phyloP scores from a whole-genome alignment of 2,113 vertebrate genomes.

The Leptocoma aspasia region DNA sequence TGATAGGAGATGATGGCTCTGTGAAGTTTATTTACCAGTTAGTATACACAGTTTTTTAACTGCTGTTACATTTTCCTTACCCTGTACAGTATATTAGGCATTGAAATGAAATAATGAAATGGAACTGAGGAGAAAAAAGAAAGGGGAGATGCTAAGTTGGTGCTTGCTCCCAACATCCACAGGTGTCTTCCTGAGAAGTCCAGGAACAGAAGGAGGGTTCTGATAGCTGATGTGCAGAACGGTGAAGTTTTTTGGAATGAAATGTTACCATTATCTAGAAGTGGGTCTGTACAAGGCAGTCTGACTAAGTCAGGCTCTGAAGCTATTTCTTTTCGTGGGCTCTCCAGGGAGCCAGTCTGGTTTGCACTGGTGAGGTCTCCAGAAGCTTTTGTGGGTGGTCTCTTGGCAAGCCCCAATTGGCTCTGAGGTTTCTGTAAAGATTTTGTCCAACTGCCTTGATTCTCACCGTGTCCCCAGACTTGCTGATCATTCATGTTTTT shows the following conservation, averaged over 20 bases:
- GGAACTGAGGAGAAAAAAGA: not conserved
- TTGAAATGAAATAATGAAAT: not conserved
- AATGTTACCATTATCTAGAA: not conserved
- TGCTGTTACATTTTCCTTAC: not conserved
- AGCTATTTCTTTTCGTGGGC: not conserved
- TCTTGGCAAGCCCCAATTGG: not conserved
- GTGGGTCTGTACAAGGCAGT: not conserved
- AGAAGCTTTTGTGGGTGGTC: not conserved
- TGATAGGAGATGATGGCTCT: not conserved
- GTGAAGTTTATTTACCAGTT: not conserved
- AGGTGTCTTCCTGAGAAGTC: not conserved
- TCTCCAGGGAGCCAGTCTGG: not conserved
- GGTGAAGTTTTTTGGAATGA: not conserved
- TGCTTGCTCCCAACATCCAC: not conserved
- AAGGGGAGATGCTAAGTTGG: not conserved
- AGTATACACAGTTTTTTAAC: not conserved
- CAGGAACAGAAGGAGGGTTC: not conserved
- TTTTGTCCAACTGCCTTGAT: not conserved
- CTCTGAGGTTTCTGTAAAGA: not conserved
- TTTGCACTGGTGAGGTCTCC: not conserved
- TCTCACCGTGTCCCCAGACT: not conserved
- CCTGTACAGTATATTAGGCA: not conserved
- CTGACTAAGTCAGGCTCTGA: not conserved
- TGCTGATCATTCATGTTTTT: constrained; percentile 22
- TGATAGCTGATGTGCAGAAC: not conserved